These are phyloP conservation scores for Ciconia maguari DNA, from an alignment of 2,113 vertebrate species.

Conservation along the genomic window DNA sequence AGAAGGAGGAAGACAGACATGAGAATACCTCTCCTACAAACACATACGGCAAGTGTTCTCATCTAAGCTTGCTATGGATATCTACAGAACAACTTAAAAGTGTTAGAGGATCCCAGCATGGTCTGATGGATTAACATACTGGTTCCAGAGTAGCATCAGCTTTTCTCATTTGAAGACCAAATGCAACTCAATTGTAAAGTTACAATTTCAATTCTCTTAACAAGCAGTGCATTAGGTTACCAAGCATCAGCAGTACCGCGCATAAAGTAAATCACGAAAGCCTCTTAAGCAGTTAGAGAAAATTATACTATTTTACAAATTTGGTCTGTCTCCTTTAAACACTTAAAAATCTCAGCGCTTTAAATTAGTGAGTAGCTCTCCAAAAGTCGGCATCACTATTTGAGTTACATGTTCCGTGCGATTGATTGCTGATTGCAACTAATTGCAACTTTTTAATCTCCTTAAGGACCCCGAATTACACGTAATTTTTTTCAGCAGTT, in stretches of 20 bases:
- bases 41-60: not conserved
- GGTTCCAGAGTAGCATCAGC: not conserved
- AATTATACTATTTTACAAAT: not conserved
- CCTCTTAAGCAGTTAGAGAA: not conserved
- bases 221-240: not conserved
- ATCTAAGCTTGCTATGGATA: not conserved
- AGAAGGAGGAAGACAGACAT: not conserved
- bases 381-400: not conserved
- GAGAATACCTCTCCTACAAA: not conserved
- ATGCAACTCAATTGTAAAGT: not conserved
- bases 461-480: not conserved
- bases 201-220: not conserved
- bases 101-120: not conserved
- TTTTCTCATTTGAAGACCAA: not conserved
- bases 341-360: not conserved
- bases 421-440: not conserved
- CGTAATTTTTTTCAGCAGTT: not conserved
- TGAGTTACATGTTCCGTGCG: not conserved
- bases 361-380: not conserved
- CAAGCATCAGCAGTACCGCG: not conserved
- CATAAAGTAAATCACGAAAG: not conserved
- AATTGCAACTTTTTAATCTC: not conserved
- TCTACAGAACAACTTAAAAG: not conserved
- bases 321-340: not conserved
- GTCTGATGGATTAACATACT: not conserved